Evolutionary conservation across 1,140 invertebrate genomes (phyloP), one percentile per base, ranked within the genome.

Genomic region (Telenomus remus): DNA sequence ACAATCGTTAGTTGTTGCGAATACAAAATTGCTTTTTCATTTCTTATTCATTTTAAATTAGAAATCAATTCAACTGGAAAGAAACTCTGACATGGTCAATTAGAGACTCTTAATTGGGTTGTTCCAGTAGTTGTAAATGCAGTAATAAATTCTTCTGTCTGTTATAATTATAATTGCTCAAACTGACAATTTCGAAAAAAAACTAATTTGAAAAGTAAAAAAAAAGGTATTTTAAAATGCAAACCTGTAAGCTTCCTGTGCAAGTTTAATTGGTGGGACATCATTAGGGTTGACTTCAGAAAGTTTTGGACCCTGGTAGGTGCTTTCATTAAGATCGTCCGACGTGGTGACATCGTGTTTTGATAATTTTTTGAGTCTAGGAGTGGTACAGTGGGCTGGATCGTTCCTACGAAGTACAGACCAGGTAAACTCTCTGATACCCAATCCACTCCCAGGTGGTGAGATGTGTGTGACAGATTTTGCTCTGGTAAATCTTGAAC

Each of bases 221-320:
- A 2, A 39, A 9, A 9, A 9, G 15, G 19, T 9, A 19, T 6
- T 16, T 7, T 4, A 19, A 27, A 48, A 2, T 19, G 53, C 46
- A 14, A 34, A 88, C 81, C 89, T 89, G 66, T 92, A 93, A 9
- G 92, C 91, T 84, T 93, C 92, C 73, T 92, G 90, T 0, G 92
- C 90, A 7, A 93, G 80, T 82, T 92, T 93, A 55, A 92, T 91
- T 0, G 91, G 90, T n/a, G 90, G 88, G 8, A 90, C 84, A 59
- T 90, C 89, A 12, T 91, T 87, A 1, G 85, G 84, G 48, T 86
- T 74, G 0, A 84, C 8, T 27, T 86, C 83, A 13, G 42, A 35
- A 55, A 72, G 44, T 27, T 72, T 80, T 1, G 78, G 75, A 16
- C 46, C 1, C n/a, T 76, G 63, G 35, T 79, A 79, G 5, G 80